These are phyloP conservation scores for Corythornis madagascariensis DNA, from an alignment of 2,113 vertebrate genomes.

Conservation along the genomic window DNA sequence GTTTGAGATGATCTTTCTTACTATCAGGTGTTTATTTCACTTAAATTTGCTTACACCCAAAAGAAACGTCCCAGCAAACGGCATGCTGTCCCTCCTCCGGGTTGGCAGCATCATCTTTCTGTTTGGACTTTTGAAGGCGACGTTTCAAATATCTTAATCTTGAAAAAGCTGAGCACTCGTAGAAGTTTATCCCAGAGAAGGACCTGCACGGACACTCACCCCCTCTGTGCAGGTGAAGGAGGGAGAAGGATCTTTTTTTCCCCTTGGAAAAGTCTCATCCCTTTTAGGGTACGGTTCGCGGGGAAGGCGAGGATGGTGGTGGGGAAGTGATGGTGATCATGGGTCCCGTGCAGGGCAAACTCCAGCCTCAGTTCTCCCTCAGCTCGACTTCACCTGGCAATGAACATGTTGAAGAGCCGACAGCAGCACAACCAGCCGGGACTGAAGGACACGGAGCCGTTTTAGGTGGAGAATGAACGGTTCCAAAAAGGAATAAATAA, in stretches of 20 bases:
- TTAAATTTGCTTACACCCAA: not conserved
- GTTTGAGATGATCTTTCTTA: not conserved
- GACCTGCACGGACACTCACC: too few species aligned
- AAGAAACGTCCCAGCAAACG: not conserved
- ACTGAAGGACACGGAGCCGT: not conserved
- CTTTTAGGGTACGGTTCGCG: not conserved
- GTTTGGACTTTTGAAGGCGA: not conserved
- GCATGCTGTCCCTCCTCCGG: not conserved
- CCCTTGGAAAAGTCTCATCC: not conserved
- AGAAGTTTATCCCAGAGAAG: not conserved
- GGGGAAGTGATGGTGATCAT: too few species aligned
- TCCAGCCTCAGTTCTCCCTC: not conserved
- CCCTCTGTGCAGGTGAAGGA: not conserved
- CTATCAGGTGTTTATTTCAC: not conserved
- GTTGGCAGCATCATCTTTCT: rapidly evolving
- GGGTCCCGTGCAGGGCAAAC: not conserved
- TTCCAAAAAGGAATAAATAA: not conserved
- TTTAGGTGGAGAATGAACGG: not conserved
- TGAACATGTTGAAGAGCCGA: not conserved
- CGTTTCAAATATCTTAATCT: not conserved
- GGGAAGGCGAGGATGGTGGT: too few species aligned
- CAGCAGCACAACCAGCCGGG: not conserved
- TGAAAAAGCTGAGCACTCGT: not conserved
- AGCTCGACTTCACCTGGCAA: not conserved
- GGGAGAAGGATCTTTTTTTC: not conserved